phyloP scores from a whole-genome alignment of 1,140 invertebrate species.

The Cydia splendana region DNA sequence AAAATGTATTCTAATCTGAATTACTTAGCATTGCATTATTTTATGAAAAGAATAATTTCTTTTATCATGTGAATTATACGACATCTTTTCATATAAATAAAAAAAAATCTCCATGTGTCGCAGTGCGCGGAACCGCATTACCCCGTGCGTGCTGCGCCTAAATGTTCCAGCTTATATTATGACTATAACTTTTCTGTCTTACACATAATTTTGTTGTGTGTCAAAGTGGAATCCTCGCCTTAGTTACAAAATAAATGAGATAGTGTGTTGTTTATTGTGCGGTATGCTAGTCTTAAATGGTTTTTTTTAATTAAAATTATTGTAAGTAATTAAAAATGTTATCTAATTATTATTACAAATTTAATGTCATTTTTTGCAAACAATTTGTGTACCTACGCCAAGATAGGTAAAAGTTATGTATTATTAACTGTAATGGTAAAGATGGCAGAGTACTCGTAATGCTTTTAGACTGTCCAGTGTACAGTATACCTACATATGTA shows the following conservation, averaged over 20 bases:
- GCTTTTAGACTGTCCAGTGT: too few relatives aligned
- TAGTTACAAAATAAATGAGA: slow-evolving; percentile 32
- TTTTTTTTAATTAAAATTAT: slow-evolving; percentile 13
- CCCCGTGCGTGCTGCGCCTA: background rate
- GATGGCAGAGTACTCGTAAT: too few relatives aligned
- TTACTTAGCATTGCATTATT: too few relatives aligned
- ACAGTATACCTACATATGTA: too few relatives aligned
- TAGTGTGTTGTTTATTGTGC: slow-evolving; percentile 12
- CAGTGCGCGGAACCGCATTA: background rate
- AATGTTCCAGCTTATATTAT: slow-evolving; percentile 18
- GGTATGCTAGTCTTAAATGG: background rate
- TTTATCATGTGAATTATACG: too few relatives aligned
- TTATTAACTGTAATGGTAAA: background rate
- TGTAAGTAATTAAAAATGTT: background rate
- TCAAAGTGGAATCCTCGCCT: slow-evolving; percentile 25
- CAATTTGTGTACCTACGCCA: background rate
- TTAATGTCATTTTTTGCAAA: background rate
- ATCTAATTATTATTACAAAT: background rate
- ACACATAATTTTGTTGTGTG: slow-evolving; percentile 32
- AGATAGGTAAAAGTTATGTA: background rate
- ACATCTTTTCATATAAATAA: too few relatives aligned
- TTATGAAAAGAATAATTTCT: too few relatives aligned
- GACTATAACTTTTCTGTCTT: slow-evolving; percentile 29
- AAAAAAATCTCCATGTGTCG: background rate
- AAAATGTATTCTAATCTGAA: too few relatives aligned